phyloP scores from a whole-genome alignment of 2,888 invertebrate species.

The Drosophila eohydei region DNA sequence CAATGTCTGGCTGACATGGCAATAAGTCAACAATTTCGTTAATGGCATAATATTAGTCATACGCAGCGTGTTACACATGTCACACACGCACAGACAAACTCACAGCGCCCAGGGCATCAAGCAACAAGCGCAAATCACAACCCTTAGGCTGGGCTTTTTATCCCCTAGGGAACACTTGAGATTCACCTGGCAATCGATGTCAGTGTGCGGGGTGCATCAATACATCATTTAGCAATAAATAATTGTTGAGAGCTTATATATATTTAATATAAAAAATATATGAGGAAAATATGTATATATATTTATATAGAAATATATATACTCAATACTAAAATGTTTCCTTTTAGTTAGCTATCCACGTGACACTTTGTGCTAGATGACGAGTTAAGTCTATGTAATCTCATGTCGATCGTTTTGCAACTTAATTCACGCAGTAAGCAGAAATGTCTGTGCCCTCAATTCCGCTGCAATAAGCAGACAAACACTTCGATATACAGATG shows the following conservation, averaged over 20 bases:
- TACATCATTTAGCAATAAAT: constrained; percentile 9
- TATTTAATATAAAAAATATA: constrained; percentile 12
- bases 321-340: not conserved
- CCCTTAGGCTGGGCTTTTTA: constrained; percentile 58
- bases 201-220: constrained; percentile 32
- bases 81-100: not conserved
- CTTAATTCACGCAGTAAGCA: not conserved
- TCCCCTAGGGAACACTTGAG: constrained; percentile 67
- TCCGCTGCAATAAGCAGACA: not conserved
- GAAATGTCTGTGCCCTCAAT: not conserved
- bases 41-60: constrained; percentile 60
- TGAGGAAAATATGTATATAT: not conserved
- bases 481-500: not conserved
- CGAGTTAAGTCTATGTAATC: not conserved
- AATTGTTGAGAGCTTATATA: not conserved
- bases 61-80: constrained; percentile 35
- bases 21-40: constrained; percentile 8
- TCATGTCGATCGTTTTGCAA: not conserved
- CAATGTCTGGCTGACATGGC: constrained; percentile 1
- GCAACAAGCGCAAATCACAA: constrained; percentile 45
- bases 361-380: not conserved
- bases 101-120: constrained; percentile 9
- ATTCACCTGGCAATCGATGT: constrained; percentile 52
- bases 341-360: not conserved
- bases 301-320: not conserved